Evolutionary conservation across 2,797 vertebrate genomes (phyloP), one percentile per base, ranked within the genome.

Genomic region (Prunella strophiata): DNA sequence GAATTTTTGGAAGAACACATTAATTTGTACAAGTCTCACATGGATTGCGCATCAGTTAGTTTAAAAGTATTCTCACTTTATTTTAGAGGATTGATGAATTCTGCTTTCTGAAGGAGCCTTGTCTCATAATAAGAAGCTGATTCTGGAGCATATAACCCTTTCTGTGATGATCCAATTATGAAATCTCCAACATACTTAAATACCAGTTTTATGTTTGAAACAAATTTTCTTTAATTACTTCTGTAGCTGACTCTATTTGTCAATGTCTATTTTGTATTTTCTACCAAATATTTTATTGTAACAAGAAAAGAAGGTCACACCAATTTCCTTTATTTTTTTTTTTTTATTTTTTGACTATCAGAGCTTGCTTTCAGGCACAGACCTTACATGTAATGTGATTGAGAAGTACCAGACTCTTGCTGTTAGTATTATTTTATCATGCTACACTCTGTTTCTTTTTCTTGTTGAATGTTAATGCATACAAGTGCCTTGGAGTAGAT

Each of bases 391-490:
- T 45, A 59, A 38, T 17, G 70, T 85, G 52, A 89, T 38, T 52
- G 59, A 88, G 36, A 77, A 95, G 22, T 42, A 61, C 25, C 32
- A 59, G 29, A 7, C 10, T 77, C 57, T n/a, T 51, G 55, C 55
- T 38, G 36, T 34, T 68, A 66, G 21, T 27, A 63, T 61, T 78
- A 50, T 70, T 94, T 89, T 82, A 63, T 85, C 29, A 61, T 9
- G 7, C 14, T 72, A 52, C 13, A 34, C 13, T 62, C 29, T 67
- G n/a, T 54, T 91, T 90, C 72, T 91, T 92, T 88, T 58, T 78
- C 30, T 65, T 91, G 13, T 54, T 93, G 71, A 85, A 59, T 84
- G 93, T 78, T 86, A 91, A 81, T 67, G 67, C 23, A n/a, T 59
- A 29, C 14, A 63, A 76, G 63, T 48, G 40, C 66, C 47, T 88